Conservation (phyloP, 2,797 vertebrate genomes). For the Dendrocincla tyrannina region DNA sequence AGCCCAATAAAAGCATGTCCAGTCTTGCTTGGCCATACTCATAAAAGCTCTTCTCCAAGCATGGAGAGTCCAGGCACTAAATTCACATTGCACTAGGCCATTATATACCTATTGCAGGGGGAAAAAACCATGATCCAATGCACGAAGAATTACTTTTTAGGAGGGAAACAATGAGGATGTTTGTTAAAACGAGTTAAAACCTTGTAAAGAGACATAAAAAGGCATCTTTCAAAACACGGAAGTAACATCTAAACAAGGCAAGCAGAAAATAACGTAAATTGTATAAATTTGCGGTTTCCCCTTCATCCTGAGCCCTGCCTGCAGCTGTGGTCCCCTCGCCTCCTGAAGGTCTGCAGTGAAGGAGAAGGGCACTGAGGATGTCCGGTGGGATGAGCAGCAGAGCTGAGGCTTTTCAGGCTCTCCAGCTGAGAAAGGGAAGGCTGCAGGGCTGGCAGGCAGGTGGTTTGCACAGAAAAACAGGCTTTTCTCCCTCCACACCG, state of each 20-base stretch:
- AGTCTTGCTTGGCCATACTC: background rate
- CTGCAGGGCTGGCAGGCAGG: background rate
- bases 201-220: background rate
- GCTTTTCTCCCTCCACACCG: no score
- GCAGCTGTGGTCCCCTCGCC: background rate
- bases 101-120: background rate
- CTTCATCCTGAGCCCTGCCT: background rate
- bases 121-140: background rate
- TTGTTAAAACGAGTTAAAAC: background rate
- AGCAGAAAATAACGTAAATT: slow-evolving; percentile 36
- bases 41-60: background rate
- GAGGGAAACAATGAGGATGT: background rate
- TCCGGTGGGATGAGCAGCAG: background rate
- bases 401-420: rapidly evolving
- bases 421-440: background rate
- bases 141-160: background rate
- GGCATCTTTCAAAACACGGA: slow-evolving; percentile 30
- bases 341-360: rapidly evolving
- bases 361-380: background rate
- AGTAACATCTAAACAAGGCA: slow-evolving; percentile 14
- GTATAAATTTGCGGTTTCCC: slow-evolving; percentile 29
- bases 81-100: background rate
- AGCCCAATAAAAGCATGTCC: background rate
- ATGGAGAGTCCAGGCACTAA: background rate
- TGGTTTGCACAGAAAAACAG: background rate